phyloP scores from a whole-genome alignment of 1,140 invertebrate species.

The Camponotus floridanus region DNA sequence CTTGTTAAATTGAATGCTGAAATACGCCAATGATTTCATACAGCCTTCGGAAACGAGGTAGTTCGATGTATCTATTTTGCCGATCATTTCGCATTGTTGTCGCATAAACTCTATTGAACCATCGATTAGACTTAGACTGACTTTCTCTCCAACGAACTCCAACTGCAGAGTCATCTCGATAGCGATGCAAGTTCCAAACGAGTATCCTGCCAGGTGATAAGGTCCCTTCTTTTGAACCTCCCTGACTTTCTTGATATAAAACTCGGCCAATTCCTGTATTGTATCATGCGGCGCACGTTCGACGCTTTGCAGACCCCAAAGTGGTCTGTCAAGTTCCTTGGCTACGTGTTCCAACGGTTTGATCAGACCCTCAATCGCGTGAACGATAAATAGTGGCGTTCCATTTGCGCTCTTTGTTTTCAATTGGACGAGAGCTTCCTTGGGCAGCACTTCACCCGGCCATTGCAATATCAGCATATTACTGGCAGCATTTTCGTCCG shows the following conservation, averaged over 20 bases:
- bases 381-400: conserved; percentile 91
- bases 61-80: conserved; percentile 80
- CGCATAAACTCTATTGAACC: conserved; percentile 96
- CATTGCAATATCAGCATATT: conserved; percentile 77
- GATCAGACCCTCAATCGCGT: conserved; percentile 97
- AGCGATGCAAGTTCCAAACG: conserved; percentile 96
- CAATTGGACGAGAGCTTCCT: conserved; percentile 88
- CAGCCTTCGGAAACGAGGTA: conserved; percentile 70
- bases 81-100: conserved; percentile 90
- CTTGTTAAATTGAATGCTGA: conserved; percentile 91
- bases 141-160: conserved; percentile 89
- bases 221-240: conserved; percentile 93
- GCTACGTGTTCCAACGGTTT: conserved; percentile 90
- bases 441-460: conserved; percentile 88
- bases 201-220: conserved; percentile 96
- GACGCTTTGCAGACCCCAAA: conserved; percentile 96
- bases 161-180: conserved; percentile 97
- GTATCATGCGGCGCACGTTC: conserved; percentile 90
- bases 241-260: conserved; percentile 93
- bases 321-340: conserved; percentile 90
- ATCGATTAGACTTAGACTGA: conserved; percentile 94
- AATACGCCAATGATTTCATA: conserved; percentile 90
- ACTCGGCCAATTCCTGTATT: conserved; percentile 91
- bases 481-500: background rate
- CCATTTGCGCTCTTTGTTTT: conserved; percentile 85